These are phyloP conservation scores for Pelosia muscerda DNA, from an alignment of 2,888 invertebrate species.

Conservation along the genomic window DNA sequence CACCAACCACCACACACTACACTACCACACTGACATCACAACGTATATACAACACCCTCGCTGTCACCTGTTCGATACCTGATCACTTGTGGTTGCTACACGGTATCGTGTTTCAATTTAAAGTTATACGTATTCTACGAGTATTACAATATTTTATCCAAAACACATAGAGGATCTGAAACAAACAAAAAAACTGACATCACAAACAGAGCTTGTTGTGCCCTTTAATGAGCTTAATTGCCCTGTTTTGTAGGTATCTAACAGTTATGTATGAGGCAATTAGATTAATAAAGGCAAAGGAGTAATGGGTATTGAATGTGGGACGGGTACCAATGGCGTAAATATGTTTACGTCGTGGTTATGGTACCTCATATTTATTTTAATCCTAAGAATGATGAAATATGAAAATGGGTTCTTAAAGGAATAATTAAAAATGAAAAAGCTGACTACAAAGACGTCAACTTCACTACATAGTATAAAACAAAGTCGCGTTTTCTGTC, in stretches of 20 bases:
- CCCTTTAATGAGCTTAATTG: slow-evolving; percentile 5
- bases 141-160: slow-evolving; percentile 38
- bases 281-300: slow-evolving; percentile 22
- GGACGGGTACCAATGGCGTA: not conserved
- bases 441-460: too few species aligned
- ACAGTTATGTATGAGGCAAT: slow-evolving; percentile 18
- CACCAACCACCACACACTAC: slow-evolving; percentile 68
- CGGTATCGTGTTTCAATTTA: slow-evolving; percentile 46
- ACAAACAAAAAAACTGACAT: slow-evolving; percentile 40
- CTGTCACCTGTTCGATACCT: slow-evolving; percentile 62
- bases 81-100: slow-evolving; percentile 64
- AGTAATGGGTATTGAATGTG: slow-evolving; percentile 18
- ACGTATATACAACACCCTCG: slow-evolving; percentile 63
- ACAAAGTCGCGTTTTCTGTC: too few species aligned
- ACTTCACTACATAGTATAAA: too few species aligned
- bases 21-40: slow-evolving; percentile 70
- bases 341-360: not conserved
- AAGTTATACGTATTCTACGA: slow-evolving; percentile 38
- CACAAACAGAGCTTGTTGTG: not conserved
- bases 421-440: too few species aligned
- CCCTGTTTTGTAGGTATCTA: slow-evolving; percentile 4
- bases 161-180: slow-evolving; percentile 45
- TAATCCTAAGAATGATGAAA: too few species aligned
- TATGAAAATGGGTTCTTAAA: too few species aligned
- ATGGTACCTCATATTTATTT: too few species aligned